phyloP scores from a whole-genome alignment of 1,140 invertebrate genomes.

The Trissolcus basalis region DNA sequence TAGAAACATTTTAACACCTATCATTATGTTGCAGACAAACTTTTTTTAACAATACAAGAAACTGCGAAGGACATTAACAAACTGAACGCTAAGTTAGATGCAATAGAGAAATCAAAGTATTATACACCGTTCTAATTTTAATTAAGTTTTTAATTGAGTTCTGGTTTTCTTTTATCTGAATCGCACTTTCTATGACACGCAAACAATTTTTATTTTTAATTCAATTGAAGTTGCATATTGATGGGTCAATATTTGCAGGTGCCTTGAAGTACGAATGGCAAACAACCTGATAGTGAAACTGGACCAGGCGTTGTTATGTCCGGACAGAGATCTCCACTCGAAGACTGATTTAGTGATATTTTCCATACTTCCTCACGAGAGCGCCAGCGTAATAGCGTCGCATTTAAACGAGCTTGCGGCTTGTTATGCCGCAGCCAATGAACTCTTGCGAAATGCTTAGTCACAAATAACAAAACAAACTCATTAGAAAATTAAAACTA shows the following conservation, averaged over 20 bases:
- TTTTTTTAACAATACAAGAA: conserved; percentile 17
- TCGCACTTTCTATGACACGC: not conserved
- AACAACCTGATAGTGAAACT: conserved; percentile 70
- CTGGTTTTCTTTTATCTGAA: not conserved
- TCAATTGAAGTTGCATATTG: too few relatives aligned
- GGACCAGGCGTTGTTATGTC: conserved; percentile 66
- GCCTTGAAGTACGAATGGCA: conserved; percentile 64
- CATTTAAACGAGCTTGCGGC: conserved; percentile 60
- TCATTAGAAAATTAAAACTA: not conserved
- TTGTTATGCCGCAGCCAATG: conserved; percentile 55
- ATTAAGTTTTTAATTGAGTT: too few relatives aligned
- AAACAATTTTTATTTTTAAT: not conserved
- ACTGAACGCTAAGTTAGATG: conserved; percentile 33
- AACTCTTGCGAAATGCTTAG: conserved; percentile 23
- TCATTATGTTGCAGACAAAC: conserved; percentile 32
- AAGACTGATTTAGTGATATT: conserved; percentile 78
- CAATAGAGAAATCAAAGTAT: conserved; percentile 51
- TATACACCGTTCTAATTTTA: not conserved
- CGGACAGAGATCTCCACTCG: conserved; percentile 65
- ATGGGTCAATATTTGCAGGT: conserved; percentile 63
- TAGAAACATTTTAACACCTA: not conserved
- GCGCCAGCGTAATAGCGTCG: conserved; percentile 24
- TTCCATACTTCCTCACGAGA: conserved; percentile 74
- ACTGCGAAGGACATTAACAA: conserved; percentile 29
- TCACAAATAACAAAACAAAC: not conserved